These are phyloP conservation scores for Aradus depressus DNA, from an alignment of 2,888 invertebrate species.

Conservation along the genomic window DNA sequence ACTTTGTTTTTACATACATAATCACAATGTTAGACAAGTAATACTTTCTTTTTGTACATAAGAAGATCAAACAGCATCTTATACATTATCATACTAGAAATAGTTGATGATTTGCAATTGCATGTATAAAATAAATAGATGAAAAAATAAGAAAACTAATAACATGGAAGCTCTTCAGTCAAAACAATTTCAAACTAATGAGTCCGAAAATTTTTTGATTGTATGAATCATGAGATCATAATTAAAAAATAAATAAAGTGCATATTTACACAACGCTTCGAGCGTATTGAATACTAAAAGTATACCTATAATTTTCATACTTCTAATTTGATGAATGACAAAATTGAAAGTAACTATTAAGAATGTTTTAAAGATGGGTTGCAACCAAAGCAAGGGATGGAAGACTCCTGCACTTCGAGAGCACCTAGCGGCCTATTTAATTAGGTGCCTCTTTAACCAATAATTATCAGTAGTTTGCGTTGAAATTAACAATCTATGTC, in stretches of 20 bases:
- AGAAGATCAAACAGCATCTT: too few species aligned
- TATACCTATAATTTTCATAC: background rate
- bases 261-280: slow-evolving; percentile 5
- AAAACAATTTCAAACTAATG: slow-evolving; percentile 8
- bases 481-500: too few species aligned
- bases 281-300: background rate
- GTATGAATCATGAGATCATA: slow-evolving; percentile 17
- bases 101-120: too few species aligned
- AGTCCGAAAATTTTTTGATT: slow-evolving; percentile 14
- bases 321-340: background rate
- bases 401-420: too few species aligned
- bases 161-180: slow-evolving; percentile 22
- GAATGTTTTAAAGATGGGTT: background rate
- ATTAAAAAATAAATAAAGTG: slow-evolving; percentile 2
- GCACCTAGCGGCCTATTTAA: too few species aligned
- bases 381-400: too few species aligned
- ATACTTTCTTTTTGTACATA: too few species aligned
- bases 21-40: too few species aligned
- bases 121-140: background rate
- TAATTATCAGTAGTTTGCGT: too few species aligned
- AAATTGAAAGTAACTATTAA: background rate
- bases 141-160: slow-evolving; percentile 11
- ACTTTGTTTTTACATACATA: too few species aligned
- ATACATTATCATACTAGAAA: too few species aligned
- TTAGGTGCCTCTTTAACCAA: too few species aligned